Evolutionary conservation across 2,888 invertebrate species (phyloP).

Genomic region (Andricus curvator): DNA sequence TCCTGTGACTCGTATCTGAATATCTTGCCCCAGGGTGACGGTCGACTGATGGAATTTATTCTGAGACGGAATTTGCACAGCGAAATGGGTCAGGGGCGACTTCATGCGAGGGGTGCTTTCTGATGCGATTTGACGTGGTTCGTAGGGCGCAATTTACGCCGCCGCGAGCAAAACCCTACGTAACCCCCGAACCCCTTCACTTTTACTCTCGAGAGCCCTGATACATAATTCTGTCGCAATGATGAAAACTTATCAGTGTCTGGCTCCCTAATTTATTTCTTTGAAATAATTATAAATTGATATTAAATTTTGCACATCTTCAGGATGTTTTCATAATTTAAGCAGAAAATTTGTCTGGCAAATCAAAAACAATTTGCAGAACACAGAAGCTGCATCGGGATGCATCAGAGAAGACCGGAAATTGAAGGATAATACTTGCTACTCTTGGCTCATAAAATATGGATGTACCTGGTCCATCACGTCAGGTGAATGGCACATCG

Average conservation of each 20-base stretch:
- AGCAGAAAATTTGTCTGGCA: neutral
- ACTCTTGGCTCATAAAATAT: constrained; percentile 14
- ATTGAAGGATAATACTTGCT: neutral
- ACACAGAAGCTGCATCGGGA: neutral
- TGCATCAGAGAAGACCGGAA: neutral
- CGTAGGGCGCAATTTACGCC: constrained; percentile 66
- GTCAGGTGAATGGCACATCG: constrained; percentile 5
- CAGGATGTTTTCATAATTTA: too few relatives aligned
- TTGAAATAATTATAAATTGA: too few relatives aligned
- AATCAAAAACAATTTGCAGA: neutral
- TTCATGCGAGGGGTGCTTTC: constrained; percentile 37
- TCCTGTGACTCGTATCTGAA: constrained; percentile 62
- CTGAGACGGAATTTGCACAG: constrained; percentile 39
- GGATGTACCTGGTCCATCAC: constrained; percentile 3
- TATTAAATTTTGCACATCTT: too few relatives aligned
- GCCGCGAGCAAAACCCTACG: constrained; percentile 38
- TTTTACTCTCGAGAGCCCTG: constrained; percentile 34
- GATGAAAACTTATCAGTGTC: constrained; percentile 10
- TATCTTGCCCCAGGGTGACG: constrained; percentile 63
- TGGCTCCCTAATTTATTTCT: neutral
- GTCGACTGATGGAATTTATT: constrained; percentile 28
- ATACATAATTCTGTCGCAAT: constrained; percentile 23
- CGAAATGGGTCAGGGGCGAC: constrained; percentile 40
- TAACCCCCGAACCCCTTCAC: constrained; percentile 13
- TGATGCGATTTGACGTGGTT: constrained; percentile 55